phyloP scores from a whole-genome alignment of 1,140 invertebrate species.

The Odontomachus brunneus region DNA sequence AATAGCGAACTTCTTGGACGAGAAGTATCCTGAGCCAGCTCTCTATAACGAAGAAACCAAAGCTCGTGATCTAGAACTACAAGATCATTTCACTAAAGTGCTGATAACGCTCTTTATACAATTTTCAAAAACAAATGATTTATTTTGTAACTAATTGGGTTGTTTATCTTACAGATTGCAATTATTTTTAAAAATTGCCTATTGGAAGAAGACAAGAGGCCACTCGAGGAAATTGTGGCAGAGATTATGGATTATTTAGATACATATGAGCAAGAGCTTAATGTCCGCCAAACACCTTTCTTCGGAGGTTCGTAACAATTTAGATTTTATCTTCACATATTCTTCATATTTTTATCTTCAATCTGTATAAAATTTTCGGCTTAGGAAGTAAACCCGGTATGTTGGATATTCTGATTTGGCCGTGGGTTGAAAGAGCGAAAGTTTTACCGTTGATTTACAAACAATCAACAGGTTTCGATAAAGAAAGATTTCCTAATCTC shows the following conservation, averaged over 20 bases:
- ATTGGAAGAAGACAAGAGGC: constrained; percentile 72
- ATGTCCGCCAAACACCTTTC: constrained; percentile 73
- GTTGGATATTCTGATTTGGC: constrained; percentile 80
- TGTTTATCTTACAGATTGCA: constrained; percentile 68
- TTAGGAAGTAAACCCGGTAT: constrained; percentile 71
- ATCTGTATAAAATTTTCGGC: background rate
- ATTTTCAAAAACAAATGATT: background rate
- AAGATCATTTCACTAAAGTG: constrained; percentile 83
- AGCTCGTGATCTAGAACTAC: constrained; percentile 84
- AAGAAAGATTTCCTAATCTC: constrained; percentile 58
- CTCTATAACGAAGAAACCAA: constrained; percentile 84
- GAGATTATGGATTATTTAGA: constrained; percentile 73
- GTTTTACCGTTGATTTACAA: constrained; percentile 74
- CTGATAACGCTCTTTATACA: background rate
- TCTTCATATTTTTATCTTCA: background rate
- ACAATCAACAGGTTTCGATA: constrained; percentile 53
- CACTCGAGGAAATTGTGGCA: constrained; percentile 71
- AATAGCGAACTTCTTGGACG: constrained; percentile 86
- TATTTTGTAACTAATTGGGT: constrained; percentile 39
- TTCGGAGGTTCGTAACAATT: constrained; percentile 73
- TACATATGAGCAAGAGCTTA: constrained; percentile 78
- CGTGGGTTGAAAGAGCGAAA: constrained; percentile 79
- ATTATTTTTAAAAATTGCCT: constrained; percentile 73
- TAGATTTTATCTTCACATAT: background rate
- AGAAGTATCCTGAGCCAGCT: constrained; percentile 84